Evolutionary conservation across 2,888 invertebrate species (phyloP), one percentile per base, ranked within the genome.

Genomic region (Punctoribates punctum): DNA sequence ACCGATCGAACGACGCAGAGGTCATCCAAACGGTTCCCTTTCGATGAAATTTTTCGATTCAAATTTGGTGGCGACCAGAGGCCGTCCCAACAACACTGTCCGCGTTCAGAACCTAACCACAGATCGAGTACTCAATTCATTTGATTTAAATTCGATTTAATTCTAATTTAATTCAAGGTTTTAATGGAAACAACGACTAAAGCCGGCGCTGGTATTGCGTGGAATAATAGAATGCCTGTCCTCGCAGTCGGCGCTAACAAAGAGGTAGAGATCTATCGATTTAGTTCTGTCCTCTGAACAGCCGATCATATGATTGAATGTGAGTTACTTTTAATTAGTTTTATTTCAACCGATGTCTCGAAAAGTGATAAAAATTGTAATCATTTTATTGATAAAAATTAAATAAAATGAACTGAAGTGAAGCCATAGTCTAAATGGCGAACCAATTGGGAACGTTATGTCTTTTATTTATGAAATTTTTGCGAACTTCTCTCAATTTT

Each of bases 221-320:
- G 89, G 89, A 89, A 90, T 83, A 86, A 87, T 80, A 85, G 87
- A 51, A 82, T 88, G 78, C 89, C 88, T 0, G 86, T 88, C 78
- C 83, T 90, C 60, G 88, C 87, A 78, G 86, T 87, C 11, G 88
- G 87, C 13, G 87, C 72, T 20, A 42, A 70, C 15, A 75, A 75
- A 72, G 46, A 15, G 8, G 27, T 75, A 73, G 72, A 75, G 42
- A 27, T 75, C 34, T 75, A 57, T 51, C 72, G 72, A 13, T 48
- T 75, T 70, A 67, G n/a, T 48, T 48, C 67, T 27, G 46, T 46
- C 65, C 20, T 57, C 3, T 73, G 48, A 11, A 17, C 8, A 46
- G n/a, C n/a, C n/a, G n/a, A n/a, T n/a, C n/a, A n/a, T n/a, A n/a
- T n/a, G n/a, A 34, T 34, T 34, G 34, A 34, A 34, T 34, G 34